Percentiles rank a stretch among this genome's conserved stretches.
Evolutionary conservation across 2,113 vertebrate genomes (phyloP).

Genomic region (Apodemus sylvaticus): DNA sequence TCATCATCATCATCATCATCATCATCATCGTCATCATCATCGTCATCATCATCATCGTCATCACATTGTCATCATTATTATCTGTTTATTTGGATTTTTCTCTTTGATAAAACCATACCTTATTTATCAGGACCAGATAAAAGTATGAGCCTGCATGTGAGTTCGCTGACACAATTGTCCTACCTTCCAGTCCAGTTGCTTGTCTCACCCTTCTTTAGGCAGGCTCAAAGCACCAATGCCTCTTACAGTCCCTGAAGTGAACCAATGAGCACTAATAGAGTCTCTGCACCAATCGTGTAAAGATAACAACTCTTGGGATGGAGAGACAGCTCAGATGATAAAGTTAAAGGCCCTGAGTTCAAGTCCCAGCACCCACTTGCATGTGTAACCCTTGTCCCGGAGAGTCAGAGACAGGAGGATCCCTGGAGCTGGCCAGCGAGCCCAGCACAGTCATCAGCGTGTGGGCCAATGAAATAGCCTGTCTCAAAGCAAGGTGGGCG

Average conservation of each 20-base stretch:
- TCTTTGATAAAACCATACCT: conserved; percentile 88
- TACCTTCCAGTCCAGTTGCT: not conserved
- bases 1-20: too few relatives aligned
- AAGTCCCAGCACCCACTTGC: not conserved
- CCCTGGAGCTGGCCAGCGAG: not conserved
- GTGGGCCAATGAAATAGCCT: not conserved
- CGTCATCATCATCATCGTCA: too few relatives aligned
- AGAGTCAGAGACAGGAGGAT: not conserved
- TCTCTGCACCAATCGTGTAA: not conserved
- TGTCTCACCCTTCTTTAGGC: not conserved
- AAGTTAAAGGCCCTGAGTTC: not conserved
- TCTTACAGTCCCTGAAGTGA: not conserved
- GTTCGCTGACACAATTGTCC: not conserved
- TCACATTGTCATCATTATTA: not conserved
- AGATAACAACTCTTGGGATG: not conserved
- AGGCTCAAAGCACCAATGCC: not conserved
- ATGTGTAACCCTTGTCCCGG: not conserved
- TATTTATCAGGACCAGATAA: conserved; percentile 89
- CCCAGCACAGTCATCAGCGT: not conserved
- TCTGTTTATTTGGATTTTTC: conserved; percentile 91
- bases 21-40: too few relatives aligned
- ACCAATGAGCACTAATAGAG: not conserved
- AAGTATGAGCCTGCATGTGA: conserved; percentile 89
- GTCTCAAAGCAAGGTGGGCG: not conserved
- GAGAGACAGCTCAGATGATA: too few relatives aligned